These are phyloP conservation scores for Ylistrum balloti DNA, from an alignment of 1,140 invertebrate genomes.

Conservation along the genomic window DNA sequence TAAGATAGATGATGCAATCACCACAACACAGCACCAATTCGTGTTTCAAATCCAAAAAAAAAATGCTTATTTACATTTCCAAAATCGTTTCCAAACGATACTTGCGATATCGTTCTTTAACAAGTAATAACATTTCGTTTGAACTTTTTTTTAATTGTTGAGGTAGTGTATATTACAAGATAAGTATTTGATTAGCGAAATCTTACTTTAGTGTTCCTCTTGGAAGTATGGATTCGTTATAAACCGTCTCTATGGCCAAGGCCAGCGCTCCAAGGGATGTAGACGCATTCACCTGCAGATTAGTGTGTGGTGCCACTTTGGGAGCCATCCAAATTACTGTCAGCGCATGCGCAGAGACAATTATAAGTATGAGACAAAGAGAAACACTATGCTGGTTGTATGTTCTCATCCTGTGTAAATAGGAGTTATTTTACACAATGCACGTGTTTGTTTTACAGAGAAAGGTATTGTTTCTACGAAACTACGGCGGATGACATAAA, in stretches of 20 bases:
- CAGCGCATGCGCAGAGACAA: not conserved
- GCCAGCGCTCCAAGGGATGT: constrained; percentile 58
- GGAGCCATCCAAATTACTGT: constrained; percentile 59
- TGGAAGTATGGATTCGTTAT: constrained; percentile 54
- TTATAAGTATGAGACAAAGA: not conserved
- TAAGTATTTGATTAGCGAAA: not conserved
- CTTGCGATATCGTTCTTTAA: too few species aligned
- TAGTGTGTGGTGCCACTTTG: not conserved
- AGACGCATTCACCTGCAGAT: constrained; percentile 57
- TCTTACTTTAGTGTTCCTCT: constrained; percentile 54
- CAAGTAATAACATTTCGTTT: too few species aligned
- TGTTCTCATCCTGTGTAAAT: not conserved
- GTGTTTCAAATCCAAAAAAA: too few species aligned
- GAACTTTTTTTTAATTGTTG: too few species aligned
- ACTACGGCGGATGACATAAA: too few species aligned
- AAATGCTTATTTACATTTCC: too few species aligned
- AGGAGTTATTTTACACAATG: not conserved
- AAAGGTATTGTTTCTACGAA: too few species aligned
- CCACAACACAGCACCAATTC: too few species aligned
- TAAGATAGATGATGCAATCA: too few species aligned
- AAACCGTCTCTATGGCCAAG: constrained; percentile 56
- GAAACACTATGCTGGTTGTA: not conserved
- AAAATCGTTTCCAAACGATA: too few species aligned
- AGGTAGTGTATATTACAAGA: too few species aligned
- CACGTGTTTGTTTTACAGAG: not conserved